Evolutionary conservation across 2,888 invertebrate species (phyloP), one percentile per base, ranked within the genome.

Genomic region (Achlya flavicornis): DNA sequence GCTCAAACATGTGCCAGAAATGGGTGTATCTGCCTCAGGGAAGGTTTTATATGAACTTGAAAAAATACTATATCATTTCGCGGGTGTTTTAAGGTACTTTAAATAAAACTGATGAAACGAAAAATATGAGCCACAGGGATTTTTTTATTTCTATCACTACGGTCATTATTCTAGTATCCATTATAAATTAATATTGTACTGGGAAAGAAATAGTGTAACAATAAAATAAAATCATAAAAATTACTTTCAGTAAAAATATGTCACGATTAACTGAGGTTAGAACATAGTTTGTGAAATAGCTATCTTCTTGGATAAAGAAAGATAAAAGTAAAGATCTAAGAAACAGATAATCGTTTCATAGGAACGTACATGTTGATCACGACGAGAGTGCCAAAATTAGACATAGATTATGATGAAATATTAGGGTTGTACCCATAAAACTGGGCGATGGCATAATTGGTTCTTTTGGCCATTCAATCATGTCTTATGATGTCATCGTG

Each of bases 401-500:
- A 14, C 11, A 41, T 19, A 43, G 41, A 60, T 60, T 60, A 60
- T 12, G 19, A 41, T 38, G 60, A 60, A 60, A 41, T 41, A 26
- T 26, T 60, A 26, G 41, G 60, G 60, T 3, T 60, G 11, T 19
- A 41, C 38, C 33, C 58, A 35, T 53, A 43, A 48, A 59, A 62
- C 57, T 62, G 26, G 59, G 33, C 41, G 1, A 60, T 5, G 60
- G 7, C 41, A 63, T 63, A 63, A 63, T 63, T 59, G 59, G 63
- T 60, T 60, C 48, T 53, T 38, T 38, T 35, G 53, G n/a, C 58
- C 58, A 53, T 63, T 63, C 60, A 57, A 63, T 59, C 63, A 63
- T 63, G 48, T 38, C 33, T 38, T 48, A 41, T 63, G 63, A 38
- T n/a, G 35, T 59, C 38, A 57, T 12, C 26, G n/a, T 63, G 26